Evolutionary conservation across 2,797 vertebrate genomes (phyloP).

Genomic region (Austrolebias charrua): DNA sequence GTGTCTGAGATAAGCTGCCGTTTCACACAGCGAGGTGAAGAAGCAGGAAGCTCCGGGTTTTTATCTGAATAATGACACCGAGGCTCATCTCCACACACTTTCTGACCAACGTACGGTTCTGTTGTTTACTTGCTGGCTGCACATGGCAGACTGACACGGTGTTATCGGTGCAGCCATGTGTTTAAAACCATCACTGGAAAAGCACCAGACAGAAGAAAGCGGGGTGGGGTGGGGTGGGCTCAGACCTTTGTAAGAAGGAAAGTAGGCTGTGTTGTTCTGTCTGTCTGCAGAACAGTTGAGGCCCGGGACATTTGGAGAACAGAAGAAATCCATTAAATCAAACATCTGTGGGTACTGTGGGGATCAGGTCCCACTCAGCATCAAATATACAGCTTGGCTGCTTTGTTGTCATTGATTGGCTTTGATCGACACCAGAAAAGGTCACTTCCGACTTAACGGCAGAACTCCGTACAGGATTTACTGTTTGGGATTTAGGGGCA

Average conservation of each 20-base stretch:
- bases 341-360: constrained; percentile 63
- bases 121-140: constrained; percentile 35
- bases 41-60: constrained; percentile 43
- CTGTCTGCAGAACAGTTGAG: constrained; percentile 41
- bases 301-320: constrained; percentile 72
- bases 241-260: constrained; percentile 65
- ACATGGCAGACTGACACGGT: constrained; percentile 40
- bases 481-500: constrained; percentile 60
- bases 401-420: constrained; percentile 84
- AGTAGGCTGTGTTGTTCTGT: constrained; percentile 22
- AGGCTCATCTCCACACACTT: constrained; percentile 39
- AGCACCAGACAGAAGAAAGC: constrained; percentile 46
- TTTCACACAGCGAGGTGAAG: constrained; percentile 62
- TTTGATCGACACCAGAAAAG: constrained; percentile 82
- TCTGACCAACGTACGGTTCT: constrained; percentile 46
- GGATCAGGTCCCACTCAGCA: constrained; percentile 73
- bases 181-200: constrained; percentile 41
- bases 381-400: constrained; percentile 70
- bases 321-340: constrained; percentile 81
- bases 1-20: constrained; percentile 66
- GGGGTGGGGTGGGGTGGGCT: constrained; percentile 1
- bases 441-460: constrained; percentile 74
- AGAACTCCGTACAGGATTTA: constrained; percentile 69
- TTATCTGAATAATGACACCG: constrained; percentile 58
- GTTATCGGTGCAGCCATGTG: constrained; percentile 37